Percentiles rank a stretch among this genome's conserved stretches.
These are phyloP conservation scores for Protobothrops flavoviridis DNA, from an alignment of 2,113 vertebrate genomes.

Conservation along the genomic window DNA sequence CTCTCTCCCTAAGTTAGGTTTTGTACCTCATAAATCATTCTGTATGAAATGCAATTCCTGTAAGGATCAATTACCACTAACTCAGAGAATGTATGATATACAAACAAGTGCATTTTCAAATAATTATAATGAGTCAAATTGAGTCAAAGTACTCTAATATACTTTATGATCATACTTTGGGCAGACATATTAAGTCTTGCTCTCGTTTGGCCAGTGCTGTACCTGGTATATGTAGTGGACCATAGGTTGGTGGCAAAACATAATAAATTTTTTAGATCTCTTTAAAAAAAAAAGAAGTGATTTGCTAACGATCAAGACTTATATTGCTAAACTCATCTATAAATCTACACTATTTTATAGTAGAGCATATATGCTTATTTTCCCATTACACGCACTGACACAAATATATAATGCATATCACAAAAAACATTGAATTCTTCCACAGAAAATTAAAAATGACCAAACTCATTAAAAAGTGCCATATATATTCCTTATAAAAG, in stretches of 20 bases:
- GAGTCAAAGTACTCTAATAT: constrained; percentile 11
- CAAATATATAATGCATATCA: neutral
- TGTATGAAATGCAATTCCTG: constrained; percentile 24
- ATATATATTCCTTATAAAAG: neutral
- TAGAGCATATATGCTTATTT: neutral
- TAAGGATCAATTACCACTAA: constrained; percentile 18
- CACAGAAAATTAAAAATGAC: neutral
- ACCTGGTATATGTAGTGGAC: neutral
- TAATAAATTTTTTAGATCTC: neutral
- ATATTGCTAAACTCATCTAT: neutral
- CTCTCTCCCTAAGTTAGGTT: constrained; percentile 13
- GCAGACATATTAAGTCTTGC: neutral
- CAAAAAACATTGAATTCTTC: neutral
- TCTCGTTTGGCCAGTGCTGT: neutral
- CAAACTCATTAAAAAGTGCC: neutral
- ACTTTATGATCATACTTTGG: neutral
- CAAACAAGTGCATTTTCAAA: constrained; percentile 25
- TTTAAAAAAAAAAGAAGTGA: neutral
- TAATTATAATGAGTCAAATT: constrained; percentile 7
- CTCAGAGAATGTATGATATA: constrained; percentile 33
- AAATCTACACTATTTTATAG: neutral
- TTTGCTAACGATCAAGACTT: neutral
- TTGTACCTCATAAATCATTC: constrained; percentile 15
- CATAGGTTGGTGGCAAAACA: neutral
- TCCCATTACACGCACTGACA: neutral